Conservation (phyloP, 2,888 invertebrate genomes). For the Harpagoxenus sublaevis region DNA sequence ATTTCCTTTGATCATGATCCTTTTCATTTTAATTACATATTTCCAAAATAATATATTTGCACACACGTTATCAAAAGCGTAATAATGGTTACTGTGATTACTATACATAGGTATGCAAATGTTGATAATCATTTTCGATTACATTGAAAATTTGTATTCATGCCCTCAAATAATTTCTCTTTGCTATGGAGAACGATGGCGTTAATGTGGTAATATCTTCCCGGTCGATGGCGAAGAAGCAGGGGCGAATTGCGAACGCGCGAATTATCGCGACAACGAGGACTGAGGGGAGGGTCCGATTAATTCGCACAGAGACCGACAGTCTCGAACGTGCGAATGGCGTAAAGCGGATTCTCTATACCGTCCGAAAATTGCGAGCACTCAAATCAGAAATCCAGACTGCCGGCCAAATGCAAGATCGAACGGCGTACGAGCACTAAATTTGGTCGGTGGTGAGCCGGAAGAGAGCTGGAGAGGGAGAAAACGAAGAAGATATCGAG, state of each 20-base stretch:
- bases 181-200: background rate
- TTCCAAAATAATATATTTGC: background rate
- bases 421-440: slow-evolving; percentile 69
- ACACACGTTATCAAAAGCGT: background rate
- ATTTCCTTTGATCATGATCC: background rate
- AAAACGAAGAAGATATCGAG: slow-evolving; percentile 55
- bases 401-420: slow-evolving; percentile 73
- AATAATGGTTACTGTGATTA: background rate
- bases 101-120: background rate
- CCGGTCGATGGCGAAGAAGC: background rate
- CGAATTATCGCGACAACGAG: slow-evolving; percentile 19
- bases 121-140: slow-evolving; percentile 1
- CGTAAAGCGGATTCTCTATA: slow-evolving; percentile 69
- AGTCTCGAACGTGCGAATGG: slow-evolving; percentile 42
- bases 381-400: slow-evolving; percentile 80
- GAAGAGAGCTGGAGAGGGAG: slow-evolving; percentile 18
- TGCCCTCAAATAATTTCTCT: background rate
- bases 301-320: slow-evolving; percentile 62
- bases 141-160: background rate
- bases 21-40: background rate
- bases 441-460: slow-evolving; percentile 60
- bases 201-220: background rate
- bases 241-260: background rate
- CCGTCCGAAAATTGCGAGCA: slow-evolving; percentile 73
- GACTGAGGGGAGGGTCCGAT: slow-evolving; percentile 25